A percentile compares a stretch with the other conserved stretches of the same genome.
These are phyloP conservation scores for Hetaerina titia DNA, from an alignment of 2,888 invertebrate genomes.

Conservation along the genomic window DNA sequence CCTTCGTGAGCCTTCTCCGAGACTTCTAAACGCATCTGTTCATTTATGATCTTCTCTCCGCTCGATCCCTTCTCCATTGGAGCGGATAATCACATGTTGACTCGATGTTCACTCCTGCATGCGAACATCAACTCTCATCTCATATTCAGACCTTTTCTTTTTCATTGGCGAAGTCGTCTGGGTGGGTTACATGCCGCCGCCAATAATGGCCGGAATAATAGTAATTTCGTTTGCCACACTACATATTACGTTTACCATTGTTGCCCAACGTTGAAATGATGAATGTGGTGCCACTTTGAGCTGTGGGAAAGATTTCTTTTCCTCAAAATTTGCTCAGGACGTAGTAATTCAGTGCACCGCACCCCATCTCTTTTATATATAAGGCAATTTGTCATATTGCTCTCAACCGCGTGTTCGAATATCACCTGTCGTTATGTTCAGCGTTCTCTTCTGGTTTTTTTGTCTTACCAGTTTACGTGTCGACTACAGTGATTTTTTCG, in stretches of 20 bases:
- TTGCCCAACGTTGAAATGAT: neutral
- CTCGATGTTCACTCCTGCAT: neutral
- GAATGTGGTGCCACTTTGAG: no score
- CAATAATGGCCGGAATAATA: neutral
- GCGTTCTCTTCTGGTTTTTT: no score
- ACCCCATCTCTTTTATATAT: no score
- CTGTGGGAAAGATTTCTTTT: no score
- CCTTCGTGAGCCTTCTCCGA: neutral
- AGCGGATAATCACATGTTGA: constrained; percentile 39
- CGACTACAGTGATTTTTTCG: no score
- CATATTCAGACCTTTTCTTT: neutral
- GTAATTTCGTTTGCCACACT: neutral
- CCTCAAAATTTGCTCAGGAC: no score
- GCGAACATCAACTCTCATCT: constrained; percentile 6
- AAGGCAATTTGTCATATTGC: no score
- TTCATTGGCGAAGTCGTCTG: neutral
- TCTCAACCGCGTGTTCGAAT: no score
- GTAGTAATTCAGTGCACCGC: no score
- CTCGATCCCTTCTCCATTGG: neutral
- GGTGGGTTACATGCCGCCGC: neutral
- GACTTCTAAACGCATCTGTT: neutral
- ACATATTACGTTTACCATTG: neutral
- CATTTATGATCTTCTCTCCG: neutral
- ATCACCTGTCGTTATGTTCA: no score
- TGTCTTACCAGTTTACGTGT: no score